Conservation (phyloP, 2,113 vertebrate genomes). For the Peromyscus leucopus region DNA sequence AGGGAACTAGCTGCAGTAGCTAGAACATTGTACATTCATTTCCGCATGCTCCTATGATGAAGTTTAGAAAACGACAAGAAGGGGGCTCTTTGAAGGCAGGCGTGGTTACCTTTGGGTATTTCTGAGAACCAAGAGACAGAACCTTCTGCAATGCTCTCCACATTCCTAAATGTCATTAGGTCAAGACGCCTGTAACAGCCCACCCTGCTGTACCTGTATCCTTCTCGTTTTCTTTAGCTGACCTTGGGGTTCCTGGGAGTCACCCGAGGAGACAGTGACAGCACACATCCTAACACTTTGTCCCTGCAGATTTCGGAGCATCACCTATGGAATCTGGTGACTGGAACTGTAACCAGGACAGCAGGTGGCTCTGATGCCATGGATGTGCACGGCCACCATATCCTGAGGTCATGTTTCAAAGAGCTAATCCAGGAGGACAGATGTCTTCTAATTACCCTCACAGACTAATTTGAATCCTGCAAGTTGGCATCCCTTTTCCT, state of each 20-base stretch:
- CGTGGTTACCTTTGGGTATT: neutral
- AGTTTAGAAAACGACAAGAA: neutral
- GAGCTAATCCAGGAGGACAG: neutral
- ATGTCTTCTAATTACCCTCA: neutral
- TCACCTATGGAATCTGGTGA: too few species aligned
- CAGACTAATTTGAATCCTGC: neutral
- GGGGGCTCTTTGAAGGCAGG: neutral
- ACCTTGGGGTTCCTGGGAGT: neutral
- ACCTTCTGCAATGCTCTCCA: neutral
- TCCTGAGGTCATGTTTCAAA: neutral
- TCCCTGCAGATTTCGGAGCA: neutral
- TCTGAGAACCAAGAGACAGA: neutral
- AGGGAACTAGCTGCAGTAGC: neutral
- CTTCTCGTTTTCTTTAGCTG: neutral
- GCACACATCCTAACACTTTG: neutral
- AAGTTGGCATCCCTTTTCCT: neutral
- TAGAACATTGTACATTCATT: neutral
- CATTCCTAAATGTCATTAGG: neutral
- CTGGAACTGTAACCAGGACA: neutral
- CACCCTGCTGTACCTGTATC: neutral
- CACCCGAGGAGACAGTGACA: neutral
- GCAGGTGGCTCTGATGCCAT: too few species aligned
- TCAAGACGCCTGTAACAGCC: neutral
- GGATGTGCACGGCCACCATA: rapidly evolving
- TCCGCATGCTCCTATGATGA: neutral